A percentile compares a stretch with the other conserved stretches of the same genome.
Conservation (phyloP, 2,797 vertebrate genomes). For the Gorsachius magnificus region DNA sequence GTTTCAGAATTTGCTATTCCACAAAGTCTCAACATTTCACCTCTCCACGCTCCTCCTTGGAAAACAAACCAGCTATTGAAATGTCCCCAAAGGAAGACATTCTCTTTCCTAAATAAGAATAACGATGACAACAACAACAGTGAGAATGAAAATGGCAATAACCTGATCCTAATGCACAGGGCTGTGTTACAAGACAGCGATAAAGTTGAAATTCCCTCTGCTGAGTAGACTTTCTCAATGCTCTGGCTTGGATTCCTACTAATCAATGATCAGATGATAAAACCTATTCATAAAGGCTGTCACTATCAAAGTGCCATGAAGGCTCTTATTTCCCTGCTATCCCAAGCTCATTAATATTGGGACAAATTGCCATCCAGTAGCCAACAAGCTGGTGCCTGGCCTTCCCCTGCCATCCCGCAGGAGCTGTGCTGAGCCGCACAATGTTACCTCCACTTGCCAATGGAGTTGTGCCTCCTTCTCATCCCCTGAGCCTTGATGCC, state of each 20-base stretch:
- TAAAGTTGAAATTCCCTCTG: background rate
- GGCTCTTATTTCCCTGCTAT: background rate
- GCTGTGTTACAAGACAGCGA: background rate
- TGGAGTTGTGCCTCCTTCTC: background rate
- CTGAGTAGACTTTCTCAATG: background rate
- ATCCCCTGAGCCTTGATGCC: background rate
- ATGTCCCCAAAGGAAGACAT: background rate
- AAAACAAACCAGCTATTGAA: background rate
- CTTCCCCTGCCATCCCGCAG: rapidly evolving
- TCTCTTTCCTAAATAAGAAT: background rate
- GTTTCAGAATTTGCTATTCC: background rate
- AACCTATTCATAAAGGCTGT: conserved; percentile 25
- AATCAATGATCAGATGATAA: conserved; percentile 45
- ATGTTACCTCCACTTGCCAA: rapidly evolving
- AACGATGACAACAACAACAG: background rate
- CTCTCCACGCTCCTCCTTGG: background rate
- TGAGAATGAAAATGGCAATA: background rate
- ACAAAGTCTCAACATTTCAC: background rate
- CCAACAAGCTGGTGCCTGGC: background rate
- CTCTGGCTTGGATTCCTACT: background rate
- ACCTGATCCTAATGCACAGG: rapidly evolving
- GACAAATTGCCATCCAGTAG: background rate
- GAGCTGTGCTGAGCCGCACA: background rate
- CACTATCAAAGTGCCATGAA: background rate
- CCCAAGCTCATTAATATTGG: conserved; percentile 9